Conservation (phyloP, 2,113 vertebrate genomes). For the Notothenia rossii region DNA sequence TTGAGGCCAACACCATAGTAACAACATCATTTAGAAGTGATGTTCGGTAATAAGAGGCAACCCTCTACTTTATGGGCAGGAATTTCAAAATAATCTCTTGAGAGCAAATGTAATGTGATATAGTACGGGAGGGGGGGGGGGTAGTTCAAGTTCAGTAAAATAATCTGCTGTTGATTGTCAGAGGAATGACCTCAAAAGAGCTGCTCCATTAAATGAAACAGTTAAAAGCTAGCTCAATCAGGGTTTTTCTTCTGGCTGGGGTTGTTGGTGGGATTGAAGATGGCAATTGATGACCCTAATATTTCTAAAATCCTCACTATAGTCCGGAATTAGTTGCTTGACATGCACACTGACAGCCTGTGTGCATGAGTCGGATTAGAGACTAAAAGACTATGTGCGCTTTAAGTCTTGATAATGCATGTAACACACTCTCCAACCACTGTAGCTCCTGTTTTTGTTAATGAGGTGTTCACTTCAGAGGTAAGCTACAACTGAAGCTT, state of each 20-base stretch:
- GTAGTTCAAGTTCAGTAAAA: background rate
- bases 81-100: background rate
- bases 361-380: background rate
- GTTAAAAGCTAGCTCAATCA: too few relatives aligned
- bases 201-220: background rate
- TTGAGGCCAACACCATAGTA: too few relatives aligned
- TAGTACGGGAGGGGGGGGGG: too few relatives aligned
- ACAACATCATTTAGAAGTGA: too few relatives aligned
- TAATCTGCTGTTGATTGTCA: background rate
- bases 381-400: background rate
- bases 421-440: constrained; percentile 13
- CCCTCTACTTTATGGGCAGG: background rate
- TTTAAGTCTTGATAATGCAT: constrained; percentile 35
- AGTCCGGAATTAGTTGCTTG: background rate
- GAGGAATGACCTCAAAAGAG: background rate
- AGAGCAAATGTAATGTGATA: background rate
- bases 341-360: background rate
- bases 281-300: background rate
- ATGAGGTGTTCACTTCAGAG: constrained; percentile 51
- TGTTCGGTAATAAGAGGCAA: too few relatives aligned
- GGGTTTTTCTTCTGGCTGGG: background rate
- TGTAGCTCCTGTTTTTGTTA: constrained; percentile 37
- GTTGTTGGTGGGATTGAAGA: background rate
- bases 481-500: constrained; percentile 35
- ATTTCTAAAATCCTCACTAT: background rate